These are phyloP conservation scores for Prunella himalayana DNA, from an alignment of 2,113 vertebrate species.

Conservation along the genomic window DNA sequence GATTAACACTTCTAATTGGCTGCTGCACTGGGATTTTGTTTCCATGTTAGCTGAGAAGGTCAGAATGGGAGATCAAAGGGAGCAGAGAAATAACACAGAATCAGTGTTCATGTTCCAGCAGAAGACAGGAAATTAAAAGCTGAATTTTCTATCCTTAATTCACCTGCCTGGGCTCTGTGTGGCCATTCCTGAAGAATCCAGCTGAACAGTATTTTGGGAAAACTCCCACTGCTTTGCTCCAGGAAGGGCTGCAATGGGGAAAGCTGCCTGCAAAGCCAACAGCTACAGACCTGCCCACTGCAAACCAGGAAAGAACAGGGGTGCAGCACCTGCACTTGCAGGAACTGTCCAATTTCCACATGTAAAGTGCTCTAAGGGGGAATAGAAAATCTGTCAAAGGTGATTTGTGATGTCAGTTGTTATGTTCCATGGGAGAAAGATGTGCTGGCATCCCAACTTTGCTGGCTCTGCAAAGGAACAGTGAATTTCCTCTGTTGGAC, in stretches of 20 bases:
- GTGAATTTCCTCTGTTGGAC: background rate
- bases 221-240: background rate
- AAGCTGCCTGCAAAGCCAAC: background rate
- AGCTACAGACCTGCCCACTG: background rate
- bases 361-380: background rate
- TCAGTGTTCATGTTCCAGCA: rapidly evolving
- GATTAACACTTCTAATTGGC: background rate
- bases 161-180: background rate
- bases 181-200: background rate
- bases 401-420: background rate
- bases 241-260: background rate
- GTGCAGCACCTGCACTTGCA: background rate
- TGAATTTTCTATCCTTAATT: background rate
- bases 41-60: background rate
- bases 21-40: background rate
- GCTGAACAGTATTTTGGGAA: background rate
- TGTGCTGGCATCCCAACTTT: background rate
- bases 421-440: background rate
- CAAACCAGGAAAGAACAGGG: background rate
- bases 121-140: background rate
- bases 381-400: background rate
- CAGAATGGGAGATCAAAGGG: background rate
- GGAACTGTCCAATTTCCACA: background rate
- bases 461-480: background rate
- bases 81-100: background rate